Percentiles rank a stretch among this genome's conserved stretches.
Evolutionary conservation across 2,113 vertebrate species (phyloP).

Genomic region (Lophochroa leadbeateri): DNA sequence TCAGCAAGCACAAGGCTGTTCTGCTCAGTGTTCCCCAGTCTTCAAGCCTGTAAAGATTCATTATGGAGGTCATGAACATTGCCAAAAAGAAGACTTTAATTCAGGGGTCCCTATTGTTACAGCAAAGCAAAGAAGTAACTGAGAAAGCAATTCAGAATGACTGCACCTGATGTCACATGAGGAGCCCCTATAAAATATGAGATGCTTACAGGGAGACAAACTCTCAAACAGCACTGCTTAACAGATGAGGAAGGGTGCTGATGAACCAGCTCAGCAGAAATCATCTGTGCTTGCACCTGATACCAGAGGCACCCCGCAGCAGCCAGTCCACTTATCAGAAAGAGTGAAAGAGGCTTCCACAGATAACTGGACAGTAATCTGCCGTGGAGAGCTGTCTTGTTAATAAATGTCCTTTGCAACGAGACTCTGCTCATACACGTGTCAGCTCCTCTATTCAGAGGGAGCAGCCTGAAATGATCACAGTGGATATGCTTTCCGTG

Average conservation of each 20-base stretch:
- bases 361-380: constrained; percentile 28
- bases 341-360: neutral
- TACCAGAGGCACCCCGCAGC: neutral
- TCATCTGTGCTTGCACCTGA: constrained; percentile 16
- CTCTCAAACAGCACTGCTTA: neutral
- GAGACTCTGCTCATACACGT: neutral
- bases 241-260: neutral
- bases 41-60: neutral
- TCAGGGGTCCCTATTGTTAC: neutral
- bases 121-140: neutral
- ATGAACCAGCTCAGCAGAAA: constrained; percentile 34
- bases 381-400: neutral
- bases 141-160: neutral
- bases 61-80: neutral
- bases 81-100: neutral
- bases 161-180: fast-evolving
- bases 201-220: neutral
- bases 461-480: constrained; percentile 12
- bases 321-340: neutral
- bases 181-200: neutral
- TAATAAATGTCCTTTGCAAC: constrained; percentile 1
- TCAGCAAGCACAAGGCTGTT: neutral
- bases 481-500: neutral
- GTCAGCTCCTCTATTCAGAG: constrained; percentile 2
- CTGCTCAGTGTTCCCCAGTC: neutral